Evolutionary conservation across 2,797 vertebrate species (phyloP), one percentile per base, ranked within the genome.

Genomic region (Antennarius maculatus): DNA sequence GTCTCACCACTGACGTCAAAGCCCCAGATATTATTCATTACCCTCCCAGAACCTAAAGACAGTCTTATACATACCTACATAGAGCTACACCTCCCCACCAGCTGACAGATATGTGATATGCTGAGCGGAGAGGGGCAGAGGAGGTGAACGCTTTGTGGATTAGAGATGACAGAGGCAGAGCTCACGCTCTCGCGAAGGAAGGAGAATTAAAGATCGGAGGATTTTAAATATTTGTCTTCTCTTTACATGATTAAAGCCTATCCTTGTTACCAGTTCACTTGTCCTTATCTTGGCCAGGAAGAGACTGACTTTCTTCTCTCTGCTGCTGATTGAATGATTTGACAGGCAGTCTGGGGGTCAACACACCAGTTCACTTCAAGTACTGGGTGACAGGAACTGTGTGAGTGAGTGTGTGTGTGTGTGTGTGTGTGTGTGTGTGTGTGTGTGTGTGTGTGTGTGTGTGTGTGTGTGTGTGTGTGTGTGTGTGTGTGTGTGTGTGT

Each of bases 11-110:
- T 54, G 66, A 79, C 29, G 27, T 72, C 71, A 71, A 73, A 81
- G 79, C 29, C 28, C 66, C 60, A 79, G 72, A 73, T 57, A 79
- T 78, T 67, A 72, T 75, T 85, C 64, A 82, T 80, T 76, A 74
- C 60, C 59, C 54, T 58, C 73, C 77, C 58, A 51, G 61, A 71
- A 69, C 27, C 53, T 70, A 42, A 53, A 70, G 73, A 82, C 76
- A 85, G 72, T 47, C 81, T 80, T 83, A 41, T 45, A 57, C 51
- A 42, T 52, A 71, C 60, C 64, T 69, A 51, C 55, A 66, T 48
- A 61, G 17, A 34, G 64, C 61, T 31, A 52, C 45, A 64, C 72
- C 61, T 34, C 54, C 67, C 75, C 54, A 66, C 34, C 23, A 13
- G 58, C 53, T 71, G 65, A 64, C 60, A 49, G 56, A 54, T 39